Evolutionary conservation across 2,113 vertebrate genomes (phyloP), one percentile per base, ranked within the genome.

Genomic region (Lathamus discolor): DNA sequence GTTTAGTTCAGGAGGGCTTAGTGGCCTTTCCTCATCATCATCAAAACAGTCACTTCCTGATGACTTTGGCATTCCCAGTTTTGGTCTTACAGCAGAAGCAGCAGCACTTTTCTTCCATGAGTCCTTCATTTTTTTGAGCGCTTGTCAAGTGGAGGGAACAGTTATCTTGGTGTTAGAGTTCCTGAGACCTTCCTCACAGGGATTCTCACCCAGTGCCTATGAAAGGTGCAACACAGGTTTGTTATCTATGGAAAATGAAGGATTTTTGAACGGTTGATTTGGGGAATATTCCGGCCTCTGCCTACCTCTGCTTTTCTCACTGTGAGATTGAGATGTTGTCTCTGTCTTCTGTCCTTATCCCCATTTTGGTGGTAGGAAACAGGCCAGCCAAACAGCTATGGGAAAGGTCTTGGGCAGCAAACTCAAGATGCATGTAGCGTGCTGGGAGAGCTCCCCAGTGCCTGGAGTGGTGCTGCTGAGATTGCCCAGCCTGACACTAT

Each of bases 401-500:
- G 31, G 37, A 69, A 57, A 81, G 10, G 8, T 48, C 16, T 52
- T 73, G 28, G 43, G 17, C 9, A 41, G 29, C 61, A 79, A 84
- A 63, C 3, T 9, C 39, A 74, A 27, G 74, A 72, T 31, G 5
- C 7, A 10, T 0, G 0, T 37, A 24, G 73, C 20, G 17, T 51
- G 12, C 44, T 64, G n/a, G 33, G 78, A 29, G 6, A 24, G 4
- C 43, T 84, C 7, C 2, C 20, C 1, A 3, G 59, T 66, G 59
- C 54, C 57, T 19, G 23, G 4, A 67, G 55, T 4, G 3, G 27
- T 83, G 37, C 37, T 88, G 41, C 55, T 74, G 68, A 61, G 39
- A 77, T 10, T 41, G 28, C 31, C 31, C 55, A 77, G 52, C 67
- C 35, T 83, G 29, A 27, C 39, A 22, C 1, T 0, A 83, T 19